phyloP scores from a whole-genome alignment of 2,888 invertebrate genomes.

The Diaprepes abbreviatus region DNA sequence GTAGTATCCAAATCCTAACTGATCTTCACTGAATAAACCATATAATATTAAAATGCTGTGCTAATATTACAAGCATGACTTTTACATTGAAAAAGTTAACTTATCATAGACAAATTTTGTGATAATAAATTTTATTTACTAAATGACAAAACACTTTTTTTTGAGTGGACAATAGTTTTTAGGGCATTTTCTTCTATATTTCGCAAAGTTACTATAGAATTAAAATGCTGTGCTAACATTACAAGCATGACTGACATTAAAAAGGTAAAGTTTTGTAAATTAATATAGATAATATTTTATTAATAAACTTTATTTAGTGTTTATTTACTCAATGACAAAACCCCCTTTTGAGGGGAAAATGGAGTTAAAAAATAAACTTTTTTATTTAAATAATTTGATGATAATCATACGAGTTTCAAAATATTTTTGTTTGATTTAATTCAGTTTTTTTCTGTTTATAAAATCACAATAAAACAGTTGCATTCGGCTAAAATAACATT shows the following conservation, averaged over 20 bases:
- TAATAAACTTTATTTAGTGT: neutral
- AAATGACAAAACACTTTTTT: neutral
- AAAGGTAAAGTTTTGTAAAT: neutral
- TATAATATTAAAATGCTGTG: neutral
- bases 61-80: neutral
- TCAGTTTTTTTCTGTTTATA: too few relatives aligned
- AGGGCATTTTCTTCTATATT: too few relatives aligned
- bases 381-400: too few relatives aligned
- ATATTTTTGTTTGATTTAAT: too few relatives aligned
- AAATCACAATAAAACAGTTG: too few relatives aligned
- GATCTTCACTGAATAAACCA: too few relatives aligned
- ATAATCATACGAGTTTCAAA: too few relatives aligned
- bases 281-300: slow-evolving; percentile 2
- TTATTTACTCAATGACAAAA: neutral
- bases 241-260: slow-evolving; percentile 1
- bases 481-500: too few relatives aligned
- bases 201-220: neutral
- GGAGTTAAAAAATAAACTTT: too few relatives aligned
- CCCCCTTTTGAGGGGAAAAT: neutral
- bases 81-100: neutral
- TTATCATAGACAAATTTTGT: neutral
- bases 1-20: too few relatives aligned
- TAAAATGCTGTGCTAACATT: neutral
- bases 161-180: neutral
- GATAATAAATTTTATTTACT: neutral